phyloP scores from a whole-genome alignment of 2,113 vertebrate species.

The Istiophorus platypterus region DNA sequence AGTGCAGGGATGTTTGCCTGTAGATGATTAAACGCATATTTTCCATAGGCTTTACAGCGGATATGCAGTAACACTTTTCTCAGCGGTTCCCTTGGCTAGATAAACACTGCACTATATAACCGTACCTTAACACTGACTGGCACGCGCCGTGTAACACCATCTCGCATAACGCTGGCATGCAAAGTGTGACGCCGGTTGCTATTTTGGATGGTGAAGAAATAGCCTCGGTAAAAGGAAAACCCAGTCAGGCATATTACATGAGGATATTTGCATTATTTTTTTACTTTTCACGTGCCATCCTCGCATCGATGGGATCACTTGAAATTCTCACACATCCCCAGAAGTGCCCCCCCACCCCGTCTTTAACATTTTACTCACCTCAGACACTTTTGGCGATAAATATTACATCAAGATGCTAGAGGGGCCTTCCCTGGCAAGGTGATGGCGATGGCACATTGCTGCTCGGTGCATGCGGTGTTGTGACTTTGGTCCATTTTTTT shows the following conservation, averaged over 20 bases:
- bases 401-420: conserved; percentile 38
- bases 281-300: conserved; percentile 10
- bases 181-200: conserved; percentile 12
- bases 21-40: background rate
- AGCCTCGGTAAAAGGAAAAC: conserved; percentile 34
- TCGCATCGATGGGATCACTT: conserved; percentile 10
- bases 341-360: background rate
- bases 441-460: conserved; percentile 20
- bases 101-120: background rate
- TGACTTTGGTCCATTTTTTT: conserved; percentile 35
- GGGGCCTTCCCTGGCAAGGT: conserved; percentile 1
- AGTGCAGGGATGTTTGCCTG: background rate
- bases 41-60: background rate
- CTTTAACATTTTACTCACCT: conserved; percentile 9
- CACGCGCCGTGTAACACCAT: background rate
- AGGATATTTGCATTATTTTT: conserved; percentile 13
- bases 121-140: background rate
- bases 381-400: conserved; percentile 43
- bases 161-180: background rate
- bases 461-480: conserved; percentile 6
- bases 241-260: background rate
- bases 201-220: conserved; percentile 26
- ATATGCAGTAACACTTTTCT: background rate
- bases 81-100: background rate
- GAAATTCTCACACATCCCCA: conserved; percentile 10